A percentile compares a stretch with the other conserved stretches of the same genome.
phyloP scores from a whole-genome alignment of 1,140 invertebrate species.

The Pinna nobilis region DNA sequence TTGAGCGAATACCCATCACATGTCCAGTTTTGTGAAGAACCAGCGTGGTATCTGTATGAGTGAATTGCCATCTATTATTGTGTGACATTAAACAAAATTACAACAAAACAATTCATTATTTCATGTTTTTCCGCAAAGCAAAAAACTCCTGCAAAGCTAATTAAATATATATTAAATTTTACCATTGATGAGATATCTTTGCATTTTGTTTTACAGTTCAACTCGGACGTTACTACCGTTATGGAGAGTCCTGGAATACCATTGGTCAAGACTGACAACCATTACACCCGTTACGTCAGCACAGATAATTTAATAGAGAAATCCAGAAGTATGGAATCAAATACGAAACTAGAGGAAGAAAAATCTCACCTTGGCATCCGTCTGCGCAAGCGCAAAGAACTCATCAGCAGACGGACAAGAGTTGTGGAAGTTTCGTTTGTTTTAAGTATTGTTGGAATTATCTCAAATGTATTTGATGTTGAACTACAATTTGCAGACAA shows the following conservation, averaged over 20 bases:
- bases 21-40: too few relatives aligned
- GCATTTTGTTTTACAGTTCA: slow-evolving; percentile 2
- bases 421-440: slow-evolving; percentile 61
- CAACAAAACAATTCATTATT: too few relatives aligned
- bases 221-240: slow-evolving; percentile 15
- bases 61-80: too few relatives aligned
- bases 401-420: slow-evolving; percentile 53
- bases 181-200: too few relatives aligned
- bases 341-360: slow-evolving; percentile 40
- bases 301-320: slow-evolving; percentile 53
- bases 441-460: slow-evolving; percentile 57
- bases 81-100: too few relatives aligned
- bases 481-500: slow-evolving; percentile 53
- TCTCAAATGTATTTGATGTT: slow-evolving; percentile 59
- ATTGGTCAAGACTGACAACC: slow-evolving; percentile 44
- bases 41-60: too few relatives aligned
- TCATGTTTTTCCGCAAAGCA: too few relatives aligned
- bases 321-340: slow-evolving; percentile 39
- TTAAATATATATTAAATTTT: too few relatives aligned
- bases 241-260: slow-evolving; percentile 55
- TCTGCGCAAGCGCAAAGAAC: slow-evolving; percentile 58
- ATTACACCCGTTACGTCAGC: slow-evolving; percentile 61
- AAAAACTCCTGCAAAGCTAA: too few relatives aligned
- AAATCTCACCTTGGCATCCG: slow-evolving; percentile 58
- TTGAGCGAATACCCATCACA: too few relatives aligned